Conservation (phyloP, 2,797 vertebrate genomes). For the Scolopax rusticola region DNA sequence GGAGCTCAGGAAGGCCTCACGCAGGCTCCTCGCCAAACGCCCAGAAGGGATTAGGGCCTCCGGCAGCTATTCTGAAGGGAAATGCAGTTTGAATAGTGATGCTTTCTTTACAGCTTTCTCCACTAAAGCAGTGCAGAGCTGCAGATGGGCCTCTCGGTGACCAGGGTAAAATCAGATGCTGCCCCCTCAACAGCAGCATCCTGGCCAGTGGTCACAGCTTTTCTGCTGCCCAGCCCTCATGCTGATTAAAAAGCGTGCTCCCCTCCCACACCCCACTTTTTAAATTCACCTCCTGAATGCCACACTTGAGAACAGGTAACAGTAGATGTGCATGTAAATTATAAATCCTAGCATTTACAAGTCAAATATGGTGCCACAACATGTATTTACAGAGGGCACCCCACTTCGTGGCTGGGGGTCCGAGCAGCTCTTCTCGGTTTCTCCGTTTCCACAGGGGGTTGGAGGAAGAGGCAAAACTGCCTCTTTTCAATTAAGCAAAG, state of each 20-base stretch:
- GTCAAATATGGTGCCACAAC: background rate
- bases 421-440: background rate
- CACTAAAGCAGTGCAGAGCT: background rate
- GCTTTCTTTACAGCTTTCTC: background rate
- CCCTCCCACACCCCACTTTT: too few species aligned
- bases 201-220: background rate
- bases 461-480: background rate
- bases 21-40: constrained; percentile 21
- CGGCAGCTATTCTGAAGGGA: constrained; percentile 7
- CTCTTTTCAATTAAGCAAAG: background rate
- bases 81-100: background rate
- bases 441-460: background rate
- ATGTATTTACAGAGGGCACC: background rate
- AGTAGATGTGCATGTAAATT: fast-evolving
- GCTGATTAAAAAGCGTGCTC: background rate
- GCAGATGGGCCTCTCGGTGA: background rate
- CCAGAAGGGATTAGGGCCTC: constrained; percentile 42
- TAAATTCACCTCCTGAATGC: background rate
- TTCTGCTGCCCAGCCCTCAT: background rate
- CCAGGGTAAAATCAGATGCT: background rate
- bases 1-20: background rate
- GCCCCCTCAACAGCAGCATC: background rate
- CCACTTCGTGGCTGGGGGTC: fast-evolving
- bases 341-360: background rate
- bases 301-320: background rate